These are phyloP conservation scores for Pica pica DNA, from an alignment of 2,113 vertebrate genomes.

Conservation along the genomic window DNA sequence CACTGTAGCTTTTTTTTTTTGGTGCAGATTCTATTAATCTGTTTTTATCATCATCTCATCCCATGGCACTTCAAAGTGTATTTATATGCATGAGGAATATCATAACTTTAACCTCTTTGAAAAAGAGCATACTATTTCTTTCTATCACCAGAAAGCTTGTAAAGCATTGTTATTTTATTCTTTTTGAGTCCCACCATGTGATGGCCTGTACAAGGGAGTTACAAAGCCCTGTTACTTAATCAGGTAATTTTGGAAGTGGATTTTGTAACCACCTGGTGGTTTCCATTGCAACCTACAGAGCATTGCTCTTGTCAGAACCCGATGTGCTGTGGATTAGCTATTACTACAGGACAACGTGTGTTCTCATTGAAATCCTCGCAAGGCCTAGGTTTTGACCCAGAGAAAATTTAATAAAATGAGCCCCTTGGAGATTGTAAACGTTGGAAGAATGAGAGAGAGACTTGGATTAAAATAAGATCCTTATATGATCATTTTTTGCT, in stretches of 20 bases:
- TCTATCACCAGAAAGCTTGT: not conserved
- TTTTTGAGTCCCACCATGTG: not conserved
- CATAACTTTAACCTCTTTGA: not conserved
- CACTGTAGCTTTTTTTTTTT: not conserved
- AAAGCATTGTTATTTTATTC: not conserved
- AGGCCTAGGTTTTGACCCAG: not conserved
- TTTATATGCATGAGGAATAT: not conserved
- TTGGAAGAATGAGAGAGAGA: not conserved
- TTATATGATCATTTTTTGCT: not conserved
- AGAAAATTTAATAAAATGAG: not conserved
- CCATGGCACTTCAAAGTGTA: not conserved
- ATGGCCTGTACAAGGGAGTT: not conserved
- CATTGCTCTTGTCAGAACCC: not conserved
- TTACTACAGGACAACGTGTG: not conserved
- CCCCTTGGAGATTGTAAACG: not conserved
- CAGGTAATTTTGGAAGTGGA: conserved; percentile 38
- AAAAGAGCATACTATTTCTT: not conserved
- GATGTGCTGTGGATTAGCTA: not conserved
- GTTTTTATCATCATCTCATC: not conserved
- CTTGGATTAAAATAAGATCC: conserved; percentile 16
- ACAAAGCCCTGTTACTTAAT: conserved; percentile 14
- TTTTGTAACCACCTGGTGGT: conserved; percentile 44
- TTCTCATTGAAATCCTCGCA: not conserved
- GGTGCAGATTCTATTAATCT: not conserved
- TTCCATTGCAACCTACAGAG: conserved; percentile 4